phyloP scores from a whole-genome alignment of 2,797 vertebrate species.

The Girardinus metallicus region DNA sequence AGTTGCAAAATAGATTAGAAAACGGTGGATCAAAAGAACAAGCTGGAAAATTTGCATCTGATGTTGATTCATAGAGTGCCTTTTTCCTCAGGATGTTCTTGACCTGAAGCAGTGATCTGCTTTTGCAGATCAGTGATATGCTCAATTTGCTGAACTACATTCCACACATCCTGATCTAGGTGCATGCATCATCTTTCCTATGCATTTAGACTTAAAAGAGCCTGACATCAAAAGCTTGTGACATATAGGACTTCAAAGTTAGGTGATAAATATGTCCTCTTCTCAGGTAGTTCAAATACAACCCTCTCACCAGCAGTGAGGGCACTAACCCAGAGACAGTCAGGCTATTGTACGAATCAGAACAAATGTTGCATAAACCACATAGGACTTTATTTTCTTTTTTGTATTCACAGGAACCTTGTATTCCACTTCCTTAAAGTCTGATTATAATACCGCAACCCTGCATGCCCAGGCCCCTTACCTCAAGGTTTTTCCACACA shows the following conservation, averaged over 20 bases:
- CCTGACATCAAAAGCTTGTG: not conserved
- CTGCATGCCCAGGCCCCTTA: not conserved
- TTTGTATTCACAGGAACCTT: not conserved
- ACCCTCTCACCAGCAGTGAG: not conserved
- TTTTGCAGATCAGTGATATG: slow-evolving; percentile 6
- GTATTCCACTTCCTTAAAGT: not conserved
- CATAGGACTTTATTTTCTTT: not conserved
- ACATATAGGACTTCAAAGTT: slow-evolving; percentile 5
- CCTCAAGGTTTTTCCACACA: not conserved
- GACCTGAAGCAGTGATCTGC: not conserved
- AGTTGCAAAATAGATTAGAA: slow-evolving; percentile 19
- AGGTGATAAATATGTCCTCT: not conserved
- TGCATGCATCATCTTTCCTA: slow-evolving; percentile 2
- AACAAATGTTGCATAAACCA: not conserved
- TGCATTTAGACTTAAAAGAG: slow-evolving; percentile 1
- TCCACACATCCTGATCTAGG: not conserved
- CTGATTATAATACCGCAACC: not conserved
- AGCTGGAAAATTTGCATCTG: slow-evolving; percentile 22
- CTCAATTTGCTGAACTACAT: slow-evolving; percentile 13
- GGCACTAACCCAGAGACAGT: not conserved
- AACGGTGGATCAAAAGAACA: slow-evolving; percentile 29
- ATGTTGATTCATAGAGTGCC: not conserved
- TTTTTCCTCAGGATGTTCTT: slow-evolving; percentile 2
- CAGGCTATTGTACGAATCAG: not conserved
- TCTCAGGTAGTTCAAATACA: slow-evolving; percentile 1